These are phyloP conservation scores for Acanthis flammea DNA, from an alignment of 2,797 vertebrate species.

Conservation along the genomic window DNA sequence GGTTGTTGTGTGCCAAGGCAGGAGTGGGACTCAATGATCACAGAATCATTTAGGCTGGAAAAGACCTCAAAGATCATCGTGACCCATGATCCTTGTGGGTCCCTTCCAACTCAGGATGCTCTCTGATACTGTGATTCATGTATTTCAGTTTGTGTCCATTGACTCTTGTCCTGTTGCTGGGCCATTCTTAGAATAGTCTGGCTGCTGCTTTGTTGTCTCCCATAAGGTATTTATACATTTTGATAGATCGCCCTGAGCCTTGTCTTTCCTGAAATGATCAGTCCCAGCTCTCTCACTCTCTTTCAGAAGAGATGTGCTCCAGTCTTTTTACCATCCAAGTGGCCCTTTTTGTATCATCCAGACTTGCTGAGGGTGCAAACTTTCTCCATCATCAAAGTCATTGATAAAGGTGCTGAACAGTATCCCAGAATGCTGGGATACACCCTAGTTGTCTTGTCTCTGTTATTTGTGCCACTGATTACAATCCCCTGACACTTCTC, in stretches of 20 bases:
- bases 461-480: neutral
- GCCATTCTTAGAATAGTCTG: neutral
- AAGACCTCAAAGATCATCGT: rapidly evolving
- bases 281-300: neutral
- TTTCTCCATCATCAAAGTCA: neutral
- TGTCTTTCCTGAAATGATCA: neutral
- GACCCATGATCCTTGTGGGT: neutral
- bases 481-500: neutral
- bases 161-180: neutral
- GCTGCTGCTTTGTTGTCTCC: neutral
- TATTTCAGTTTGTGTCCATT: neutral
- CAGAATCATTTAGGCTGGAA: neutral
- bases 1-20: neutral
- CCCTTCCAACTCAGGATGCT: neutral
- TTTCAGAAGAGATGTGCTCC: neutral
- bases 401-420: neutral
- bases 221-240: neutral
- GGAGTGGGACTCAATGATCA: neutral
- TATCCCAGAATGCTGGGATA: neutral
- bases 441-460: neutral
- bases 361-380: neutral
- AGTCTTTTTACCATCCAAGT: neutral
- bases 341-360: neutral
- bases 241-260: neutral
- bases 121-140: neutral